phyloP scores from a whole-genome alignment of 2,113 vertebrate species.

The Isurus oxyrinchus region DNA sequence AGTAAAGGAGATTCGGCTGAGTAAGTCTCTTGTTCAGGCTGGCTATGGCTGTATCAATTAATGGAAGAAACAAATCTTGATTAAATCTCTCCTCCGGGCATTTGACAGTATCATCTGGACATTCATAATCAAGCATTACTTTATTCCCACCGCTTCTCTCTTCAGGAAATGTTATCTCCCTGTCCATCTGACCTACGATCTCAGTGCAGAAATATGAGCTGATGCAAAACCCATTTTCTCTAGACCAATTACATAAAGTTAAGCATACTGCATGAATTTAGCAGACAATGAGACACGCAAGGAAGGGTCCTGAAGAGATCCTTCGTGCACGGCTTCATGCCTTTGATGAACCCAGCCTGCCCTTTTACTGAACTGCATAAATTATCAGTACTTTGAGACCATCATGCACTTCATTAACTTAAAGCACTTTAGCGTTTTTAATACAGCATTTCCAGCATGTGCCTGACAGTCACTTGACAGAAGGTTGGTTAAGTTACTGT shows the following conservation, averaged over 20 bases:
- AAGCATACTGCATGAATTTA: neutral
- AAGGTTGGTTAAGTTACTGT: neutral
- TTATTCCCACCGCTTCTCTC: neutral
- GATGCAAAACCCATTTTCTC: neutral
- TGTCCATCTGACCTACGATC: neutral
- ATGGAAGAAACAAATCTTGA: neutral
- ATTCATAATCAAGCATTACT: neutral
- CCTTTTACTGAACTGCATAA: neutral
- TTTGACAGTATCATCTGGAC: neutral
- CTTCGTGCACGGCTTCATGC: too few relatives aligned
- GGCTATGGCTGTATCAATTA: neutral
- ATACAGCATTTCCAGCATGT: neutral
- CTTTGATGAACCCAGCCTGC: neutral
- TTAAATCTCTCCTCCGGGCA: neutral
- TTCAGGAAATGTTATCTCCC: neutral
- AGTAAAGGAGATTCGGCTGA: neutral
- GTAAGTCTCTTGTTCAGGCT: neutral
- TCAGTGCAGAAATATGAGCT: neutral
- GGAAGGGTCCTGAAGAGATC: neutral
- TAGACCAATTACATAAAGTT: neutral
- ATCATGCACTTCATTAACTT: neutral
- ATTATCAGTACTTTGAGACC: neutral
- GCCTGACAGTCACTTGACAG: neutral
- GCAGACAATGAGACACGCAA: neutral
- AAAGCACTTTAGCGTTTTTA: neutral